phyloP scores from a whole-genome alignment of 2,113 vertebrate species.

The Tupaia tana region DNA sequence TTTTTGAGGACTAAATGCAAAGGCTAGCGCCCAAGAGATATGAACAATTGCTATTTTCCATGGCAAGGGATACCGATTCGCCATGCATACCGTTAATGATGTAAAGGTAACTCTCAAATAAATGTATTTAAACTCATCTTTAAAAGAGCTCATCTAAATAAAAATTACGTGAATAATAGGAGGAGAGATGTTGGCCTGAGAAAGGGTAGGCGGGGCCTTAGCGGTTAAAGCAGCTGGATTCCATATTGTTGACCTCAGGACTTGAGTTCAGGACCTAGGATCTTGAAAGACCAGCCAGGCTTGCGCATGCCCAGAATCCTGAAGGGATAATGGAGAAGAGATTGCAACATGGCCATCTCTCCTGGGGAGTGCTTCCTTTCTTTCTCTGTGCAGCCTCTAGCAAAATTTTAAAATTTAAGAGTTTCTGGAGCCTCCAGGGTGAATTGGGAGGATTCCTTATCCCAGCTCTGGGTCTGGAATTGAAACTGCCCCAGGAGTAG shows the following conservation, averaged over 20 bases:
- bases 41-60: background rate
- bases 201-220: background rate
- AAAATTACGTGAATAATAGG: conserved; percentile 8
- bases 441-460: background rate
- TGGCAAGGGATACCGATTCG: background rate
- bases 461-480: background rate
- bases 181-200: background rate
- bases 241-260: no score
- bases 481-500: accelerated
- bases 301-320: no score
- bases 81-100: background rate
- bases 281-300: no score
- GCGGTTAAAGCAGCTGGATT: no score
- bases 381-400: no score
- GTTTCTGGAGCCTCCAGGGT: background rate
- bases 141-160: background rate
- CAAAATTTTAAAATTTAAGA: no score
- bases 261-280: no score
- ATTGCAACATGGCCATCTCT: no score
- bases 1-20: background rate
- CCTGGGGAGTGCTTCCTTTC: no score
- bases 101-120: conserved; percentile 44
- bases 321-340: no score
- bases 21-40: background rate
- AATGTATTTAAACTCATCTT: background rate